Evolutionary conservation across 1,140 invertebrate genomes (phyloP).

Genomic region (Arctopsyche grandis): DNA sequence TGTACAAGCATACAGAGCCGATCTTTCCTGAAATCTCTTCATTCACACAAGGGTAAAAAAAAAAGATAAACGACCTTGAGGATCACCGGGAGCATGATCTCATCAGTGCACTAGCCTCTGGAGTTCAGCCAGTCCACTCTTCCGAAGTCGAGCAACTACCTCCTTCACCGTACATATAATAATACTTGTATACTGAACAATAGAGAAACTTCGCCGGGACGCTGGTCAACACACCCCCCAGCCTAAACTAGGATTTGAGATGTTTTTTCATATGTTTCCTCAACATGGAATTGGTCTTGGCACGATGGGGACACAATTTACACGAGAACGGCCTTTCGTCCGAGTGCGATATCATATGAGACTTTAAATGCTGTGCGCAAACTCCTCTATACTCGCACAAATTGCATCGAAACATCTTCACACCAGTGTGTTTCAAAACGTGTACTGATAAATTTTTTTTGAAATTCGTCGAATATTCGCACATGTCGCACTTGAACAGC

Average conservation of each 20-base stretch:
- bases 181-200: no score
- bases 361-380: constrained; percentile 44
- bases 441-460: constrained; percentile 47
- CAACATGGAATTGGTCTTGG: constrained; percentile 48
- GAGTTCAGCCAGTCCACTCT: no score
- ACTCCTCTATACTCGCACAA: constrained; percentile 46
- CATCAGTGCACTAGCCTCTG: no score
- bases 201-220: no score
- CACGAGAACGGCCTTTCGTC: constrained; percentile 42
- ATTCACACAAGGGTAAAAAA: no score
- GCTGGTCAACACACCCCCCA: no score
- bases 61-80: no score
- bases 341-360: constrained; percentile 49
- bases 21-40: no score
- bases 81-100: no score
- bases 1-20: no score
- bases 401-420: constrained; percentile 40
- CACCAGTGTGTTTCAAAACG: constrained; percentile 40
- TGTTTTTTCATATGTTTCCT: constrained; percentile 49
- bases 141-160: no score
- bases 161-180: no score
- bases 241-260: background rate
- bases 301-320: constrained; percentile 35
- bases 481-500: constrained; percentile 43
- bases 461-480: constrained; percentile 46